Base-by-base conservation (phyloP, 2,797 vertebrate genomes). In the Coluber constrictor region DNA sequence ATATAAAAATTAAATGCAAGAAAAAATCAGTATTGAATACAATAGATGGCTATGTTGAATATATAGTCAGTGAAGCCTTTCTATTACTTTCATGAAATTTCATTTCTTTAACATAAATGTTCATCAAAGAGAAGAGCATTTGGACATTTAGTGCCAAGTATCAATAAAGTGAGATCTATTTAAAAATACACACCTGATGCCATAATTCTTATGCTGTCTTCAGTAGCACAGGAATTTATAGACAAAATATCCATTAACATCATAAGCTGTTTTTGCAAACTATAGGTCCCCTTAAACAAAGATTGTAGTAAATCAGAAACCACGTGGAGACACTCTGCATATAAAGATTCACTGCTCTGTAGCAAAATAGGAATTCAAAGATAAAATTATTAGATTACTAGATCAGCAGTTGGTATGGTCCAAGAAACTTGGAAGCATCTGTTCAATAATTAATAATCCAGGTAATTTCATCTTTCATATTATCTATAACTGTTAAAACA, bases 261-360 rank as follows among this genome's bases (percentile, higher is more conserved):
- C 98, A 99, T 98, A 51, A 99, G 96, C 91, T 98, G 97, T 92
- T 99, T 99, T 95, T 99, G 99, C 89, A 99, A 98, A 54, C 97
- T 97, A 94, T 99, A 99, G 3, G 99, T 98, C 93, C 98, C 98
- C 95, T 99, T 99, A 96, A 99, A 99, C 90, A 99, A 94, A 37
- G 97, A 97, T 95, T 99, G 99, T 0, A 99, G 98, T 92, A 99
- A 97, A 96, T 99, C 99, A 43, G 98, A 98, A 90, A 99, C 98
- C 54, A 99, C 95, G 23, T 99, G 98, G 92, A 99, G 96, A 55
- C 97, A 98, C n/a, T 98, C 98, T 96, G 98, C 98, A 95, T 99
- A 99, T 63, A 99, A 86, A 11, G 97, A 97, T 91, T 99, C 99
- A 94, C 99, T 99, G 51, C 99, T 98, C 99, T 99, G 95, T 2